A percentile compares a stretch with the other conserved stretches of the same genome.
Evolutionary conservation across 2,888 invertebrate genomes (phyloP).

Genomic region (Sesia apiformis): DNA sequence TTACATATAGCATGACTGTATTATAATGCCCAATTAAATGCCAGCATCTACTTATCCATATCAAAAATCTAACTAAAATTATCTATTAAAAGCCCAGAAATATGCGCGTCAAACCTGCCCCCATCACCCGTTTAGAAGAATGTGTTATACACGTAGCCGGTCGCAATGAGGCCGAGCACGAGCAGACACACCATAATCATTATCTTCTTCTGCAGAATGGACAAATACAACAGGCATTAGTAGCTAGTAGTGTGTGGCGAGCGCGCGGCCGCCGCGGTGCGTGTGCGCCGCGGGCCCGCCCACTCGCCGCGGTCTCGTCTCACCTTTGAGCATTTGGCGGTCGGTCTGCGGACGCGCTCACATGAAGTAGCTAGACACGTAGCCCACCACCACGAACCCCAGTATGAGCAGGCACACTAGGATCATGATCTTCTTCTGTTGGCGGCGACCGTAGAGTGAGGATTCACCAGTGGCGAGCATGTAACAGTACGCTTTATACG

Average conservation of each 20-base stretch:
- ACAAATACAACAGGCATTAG: slow-evolving; percentile 68
- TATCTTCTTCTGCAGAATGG: slow-evolving; percentile 90
- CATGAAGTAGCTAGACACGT: slow-evolving; percentile 77
- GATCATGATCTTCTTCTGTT: slow-evolving; percentile 94
- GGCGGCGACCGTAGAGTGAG: slow-evolving; percentile 32
- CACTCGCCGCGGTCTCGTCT: slow-evolving; percentile 13
- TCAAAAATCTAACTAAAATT: slow-evolving; percentile 34
- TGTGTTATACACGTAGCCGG: slow-evolving; percentile 71
- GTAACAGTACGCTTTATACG: slow-evolving; percentile 66
- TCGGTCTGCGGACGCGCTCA: slow-evolving; percentile 46
- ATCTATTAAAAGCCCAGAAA: slow-evolving; percentile 42
- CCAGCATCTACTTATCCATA: background rate
- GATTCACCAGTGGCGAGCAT: slow-evolving; percentile 35
- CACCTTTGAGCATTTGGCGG: slow-evolving; percentile 63
- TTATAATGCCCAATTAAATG: background rate
- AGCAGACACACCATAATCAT: slow-evolving; percentile 93
- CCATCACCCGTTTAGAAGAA: slow-evolving; percentile 62
- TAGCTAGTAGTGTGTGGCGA: slow-evolving; percentile 41
- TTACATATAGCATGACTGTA: no score
- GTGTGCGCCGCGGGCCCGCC: slow-evolving; percentile 9
- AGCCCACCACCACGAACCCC: slow-evolving; percentile 85
- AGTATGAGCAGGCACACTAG: slow-evolving; percentile 91
- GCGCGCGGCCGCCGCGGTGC: slow-evolving; percentile 18
- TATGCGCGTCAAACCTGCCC: slow-evolving; percentile 65
- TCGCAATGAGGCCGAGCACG: slow-evolving; percentile 82